Base-by-base conservation (phyloP, 92 coral and sea anemone species). In the Umimayanthus kanabou region DNA sequence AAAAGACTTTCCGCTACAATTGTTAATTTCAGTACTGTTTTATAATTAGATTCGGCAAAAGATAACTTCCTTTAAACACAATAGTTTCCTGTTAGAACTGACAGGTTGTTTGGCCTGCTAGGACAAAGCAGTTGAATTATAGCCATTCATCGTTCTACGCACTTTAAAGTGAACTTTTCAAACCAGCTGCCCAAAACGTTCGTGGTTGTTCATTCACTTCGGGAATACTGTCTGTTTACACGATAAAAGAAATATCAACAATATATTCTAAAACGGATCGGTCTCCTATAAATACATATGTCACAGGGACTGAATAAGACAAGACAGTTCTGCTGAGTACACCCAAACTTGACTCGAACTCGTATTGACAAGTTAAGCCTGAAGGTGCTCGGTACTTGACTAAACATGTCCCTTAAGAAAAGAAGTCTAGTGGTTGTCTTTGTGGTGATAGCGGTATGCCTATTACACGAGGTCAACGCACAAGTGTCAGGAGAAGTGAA, bases 121-220 rank as follows among this genome's bases (percentile, higher is more conserved):
- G 53, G 43, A 83, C 87, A 83, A 83, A 67, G 55, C 66, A 69
- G 81, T n/a, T 77, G 61, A 77, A 23, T 47, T 26, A 72, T 28
- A 80, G 49, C 42, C 71, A 80, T 20, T 53, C 70, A 64, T 43
- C 18, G 75, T 22, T 40, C 55, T 39, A 39, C 47, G 61, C 18
- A 23, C 53, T 43, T 18, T 25, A 75, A 15, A 75, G 11, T 5
- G 30, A 64, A 81, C 49, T 11, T 81, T 15, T 57, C 74, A 45
- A 83, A 81, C 70, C 87, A 83, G 87, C 87, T 83, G 87, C 45
- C 9, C 42, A 13, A 5, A 26, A 20, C 28, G 43, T 20, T 70
- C 78, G 78, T 69, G 76, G 42, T 82, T 82, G 74, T 55, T 33
- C 64, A 83, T 83, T 82, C 64, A 83, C n/a, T 83, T 83, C 87